Conservation (phyloP, 1,140 invertebrate species). For the Aricia agestis region DNA sequence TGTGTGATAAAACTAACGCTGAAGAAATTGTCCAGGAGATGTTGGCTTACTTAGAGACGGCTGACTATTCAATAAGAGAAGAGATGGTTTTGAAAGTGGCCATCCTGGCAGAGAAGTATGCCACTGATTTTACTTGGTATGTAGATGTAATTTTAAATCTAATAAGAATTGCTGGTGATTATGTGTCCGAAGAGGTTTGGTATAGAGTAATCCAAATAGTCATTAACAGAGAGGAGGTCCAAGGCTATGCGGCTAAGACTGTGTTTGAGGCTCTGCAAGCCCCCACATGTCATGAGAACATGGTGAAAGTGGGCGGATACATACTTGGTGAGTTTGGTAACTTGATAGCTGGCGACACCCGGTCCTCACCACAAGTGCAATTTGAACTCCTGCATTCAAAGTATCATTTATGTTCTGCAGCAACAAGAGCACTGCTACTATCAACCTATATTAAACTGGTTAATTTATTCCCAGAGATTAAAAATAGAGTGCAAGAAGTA, state of each 20-base stretch:
- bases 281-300: slow-evolving; percentile 99
- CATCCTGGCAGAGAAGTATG: slow-evolving; percentile 99
- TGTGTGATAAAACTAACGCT: slow-evolving; percentile 99
- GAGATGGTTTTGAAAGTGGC: slow-evolving; percentile 99
- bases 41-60: slow-evolving; percentile 98
- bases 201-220: slow-evolving; percentile 99
- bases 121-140: slow-evolving; percentile 99
- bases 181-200: slow-evolving; percentile 98
- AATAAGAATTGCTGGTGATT: slow-evolving; percentile 99
- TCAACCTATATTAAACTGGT: slow-evolving; percentile 99
- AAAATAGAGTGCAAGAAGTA: slow-evolving; percentile 96
- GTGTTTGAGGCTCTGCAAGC: slow-evolving; percentile 99
- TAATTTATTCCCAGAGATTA: slow-evolving; percentile 99
- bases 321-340: slow-evolving; percentile 99
- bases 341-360: slow-evolving; percentile 98
- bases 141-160: slow-evolving; percentile 99
- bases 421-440: slow-evolving; percentile 95
- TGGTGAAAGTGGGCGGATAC: slow-evolving; percentile 99
- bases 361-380: slow-evolving; percentile 96
- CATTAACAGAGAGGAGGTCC: slow-evolving; percentile 99
- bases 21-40: slow-evolving; percentile 99
- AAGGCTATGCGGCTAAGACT: slow-evolving; percentile 99
- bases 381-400: slow-evolving; percentile 98
- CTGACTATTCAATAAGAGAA: slow-evolving; percentile 99
- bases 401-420: slow-evolving; percentile 98